Percentiles rank a stretch among this genome's conserved stretches.
phyloP scores from a whole-genome alignment of 2,888 invertebrate species.

The Rosalia funebris region DNA sequence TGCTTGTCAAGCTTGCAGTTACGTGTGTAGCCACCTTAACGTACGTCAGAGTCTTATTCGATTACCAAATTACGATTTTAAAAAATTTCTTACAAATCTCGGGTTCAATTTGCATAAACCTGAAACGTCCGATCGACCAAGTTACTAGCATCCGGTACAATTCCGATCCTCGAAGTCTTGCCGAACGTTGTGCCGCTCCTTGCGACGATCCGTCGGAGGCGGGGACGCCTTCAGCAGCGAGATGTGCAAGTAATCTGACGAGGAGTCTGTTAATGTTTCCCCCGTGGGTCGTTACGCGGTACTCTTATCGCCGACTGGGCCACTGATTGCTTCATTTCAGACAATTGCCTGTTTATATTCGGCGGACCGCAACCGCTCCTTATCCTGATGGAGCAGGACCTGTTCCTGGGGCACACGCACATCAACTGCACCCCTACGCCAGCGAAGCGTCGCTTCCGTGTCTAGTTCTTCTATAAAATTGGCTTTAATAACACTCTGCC shows the following conservation, averaged over 20 bases:
- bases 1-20: no score
- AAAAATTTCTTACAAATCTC: no score
- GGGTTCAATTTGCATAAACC: no score
- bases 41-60: no score
- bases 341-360: constrained; percentile 67
- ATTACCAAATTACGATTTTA: no score
- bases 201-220: constrained; percentile 32
- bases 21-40: no score
- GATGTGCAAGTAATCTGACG: constrained; percentile 65
- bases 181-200: constrained; percentile 16
- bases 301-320: constrained; percentile 65
- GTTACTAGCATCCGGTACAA: no score
- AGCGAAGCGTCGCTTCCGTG: not conserved
- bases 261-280: constrained; percentile 66
- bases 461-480: not conserved
- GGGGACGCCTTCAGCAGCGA: constrained; percentile 53
- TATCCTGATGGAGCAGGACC: constrained; percentile 60
- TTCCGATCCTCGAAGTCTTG: no score
- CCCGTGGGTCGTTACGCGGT: constrained; percentile 64
- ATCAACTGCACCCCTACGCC: constrained; percentile 20
- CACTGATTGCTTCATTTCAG: constrained; percentile 67
- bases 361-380: constrained; percentile 63
- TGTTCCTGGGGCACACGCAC: constrained; percentile 45
- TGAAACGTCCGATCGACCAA: no score
- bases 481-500: no score